phyloP scores from a whole-genome alignment of 2,888 invertebrate genomes.

The Tachina fera region DNA sequence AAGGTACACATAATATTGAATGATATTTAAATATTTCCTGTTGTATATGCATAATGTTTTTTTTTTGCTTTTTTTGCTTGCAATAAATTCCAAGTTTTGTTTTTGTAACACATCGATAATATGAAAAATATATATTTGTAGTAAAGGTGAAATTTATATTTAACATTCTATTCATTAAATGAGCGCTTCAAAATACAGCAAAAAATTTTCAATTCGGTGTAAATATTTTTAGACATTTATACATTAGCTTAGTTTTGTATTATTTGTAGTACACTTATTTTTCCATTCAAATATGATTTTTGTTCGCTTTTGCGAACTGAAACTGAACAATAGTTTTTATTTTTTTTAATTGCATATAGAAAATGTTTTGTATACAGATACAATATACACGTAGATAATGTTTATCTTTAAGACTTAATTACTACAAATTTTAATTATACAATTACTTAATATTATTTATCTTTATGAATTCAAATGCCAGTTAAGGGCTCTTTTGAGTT shows the following conservation, averaged over 20 bases:
- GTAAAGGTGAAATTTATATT: conserved; percentile 24
- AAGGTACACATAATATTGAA: conserved; percentile 72
- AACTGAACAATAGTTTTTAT: conserved; percentile 53
- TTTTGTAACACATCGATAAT: conserved; percentile 58
- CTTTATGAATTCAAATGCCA: conserved; percentile 45
- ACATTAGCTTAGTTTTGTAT: conserved; percentile 32
- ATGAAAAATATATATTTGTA: conserved; percentile 44
- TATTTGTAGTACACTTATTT: conserved; percentile 68
- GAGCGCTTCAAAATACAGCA: conserved; percentile 40
- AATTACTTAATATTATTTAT: conserved; percentile 22
- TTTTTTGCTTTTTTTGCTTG: conserved; percentile 2
- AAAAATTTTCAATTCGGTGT: conserved; percentile 47
- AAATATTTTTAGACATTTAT: conserved; percentile 69
- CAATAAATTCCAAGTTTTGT: conserved; percentile 44
- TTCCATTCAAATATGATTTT: conserved; percentile 41
- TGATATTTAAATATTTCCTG: conserved; percentile 63
- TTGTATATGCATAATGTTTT: conserved; percentile 35
- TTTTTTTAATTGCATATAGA: conserved; percentile 56
- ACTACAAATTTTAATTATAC: conserved; percentile 63
- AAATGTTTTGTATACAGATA: conserved; percentile 50
- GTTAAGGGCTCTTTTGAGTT: conserved; percentile 54
- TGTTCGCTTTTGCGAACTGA: conserved; percentile 18
- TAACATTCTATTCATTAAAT: conserved; percentile 27
- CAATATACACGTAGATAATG: conserved; percentile 31
- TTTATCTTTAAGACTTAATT: conserved; percentile 54